Conservation (phyloP, 1,140 invertebrate genomes). For the Zaprionus capensis region DNA sequence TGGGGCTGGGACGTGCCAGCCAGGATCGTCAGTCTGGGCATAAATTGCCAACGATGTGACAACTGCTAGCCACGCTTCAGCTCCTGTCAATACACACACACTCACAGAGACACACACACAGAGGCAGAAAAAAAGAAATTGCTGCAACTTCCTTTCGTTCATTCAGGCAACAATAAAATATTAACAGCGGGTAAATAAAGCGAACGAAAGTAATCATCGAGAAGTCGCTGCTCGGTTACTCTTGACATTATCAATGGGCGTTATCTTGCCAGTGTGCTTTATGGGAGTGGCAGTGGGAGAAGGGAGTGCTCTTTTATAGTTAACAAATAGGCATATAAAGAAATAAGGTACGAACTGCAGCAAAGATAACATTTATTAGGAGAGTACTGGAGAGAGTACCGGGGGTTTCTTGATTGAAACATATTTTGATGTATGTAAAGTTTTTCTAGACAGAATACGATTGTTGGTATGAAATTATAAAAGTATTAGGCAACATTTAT, state of each 20-base stretch:
- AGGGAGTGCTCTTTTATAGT: not conserved
- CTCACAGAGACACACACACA: not conserved
- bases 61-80: constrained; percentile 79
- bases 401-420: not conserved
- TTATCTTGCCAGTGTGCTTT: constrained; percentile 20
- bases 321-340: constrained; percentile 10
- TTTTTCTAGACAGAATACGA: no score
- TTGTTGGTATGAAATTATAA: no score
- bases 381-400: not conserved
- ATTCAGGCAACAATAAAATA: constrained; percentile 78
- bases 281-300: not conserved
- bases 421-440: no score
- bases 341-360: not conserved
- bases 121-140: constrained; percentile 41
- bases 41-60: constrained; percentile 79
- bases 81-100: constrained; percentile 46
- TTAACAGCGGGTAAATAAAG: constrained; percentile 71
- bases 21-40: constrained; percentile 70
- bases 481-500: no score
- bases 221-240: constrained; percentile 39
- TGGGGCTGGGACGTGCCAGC: constrained; percentile 30
- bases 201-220: constrained; percentile 43
- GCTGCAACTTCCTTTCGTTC: constrained; percentile 71
- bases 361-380: not conserved
- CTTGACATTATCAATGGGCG: constrained; percentile 20